Evolutionary conservation across 2,113 vertebrate genomes (phyloP), one percentile per base, ranked within the genome.

Genomic region (Irena cyanogastra): DNA sequence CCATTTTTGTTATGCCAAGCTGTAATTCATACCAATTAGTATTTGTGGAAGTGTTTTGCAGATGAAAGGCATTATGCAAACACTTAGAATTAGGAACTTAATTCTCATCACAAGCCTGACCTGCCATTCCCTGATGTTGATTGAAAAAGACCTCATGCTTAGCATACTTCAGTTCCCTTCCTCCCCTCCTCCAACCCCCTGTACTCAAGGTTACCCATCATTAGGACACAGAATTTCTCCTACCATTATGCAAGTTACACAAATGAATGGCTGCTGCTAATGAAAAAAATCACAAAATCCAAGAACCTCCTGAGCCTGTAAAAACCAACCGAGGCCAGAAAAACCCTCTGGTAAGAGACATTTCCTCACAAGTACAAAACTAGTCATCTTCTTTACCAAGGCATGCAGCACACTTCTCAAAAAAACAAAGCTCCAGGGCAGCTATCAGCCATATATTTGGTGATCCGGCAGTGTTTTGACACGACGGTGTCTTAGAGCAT

Each of bases 61-160:
- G 78, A 90, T 72, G 70, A 94, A 93, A 94, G 63, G 70, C 78
- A 90, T 93, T 94, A 96, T 56, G 78, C 71, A 93, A 95, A 89
- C 63, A 75, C 85, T 93, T 41, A 66, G 93, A 91, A 95, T 95
- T 95, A 94, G 74, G 87, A 91, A 79, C 57, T 85, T 95, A 94
- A 96, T 95, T 97, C 91, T 90, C 91, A 83, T 94, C 94, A 96
- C 89, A 96, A 96, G 91, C 78, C 84, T 93, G 95, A 91, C 87
- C 89, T 95, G 87, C 78, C 31, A 83, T 87, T 87, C 90, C 87
- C 75, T 50, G 54, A 72, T 37, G 84, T 65, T 89, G 81, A 79
- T 74, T 87, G 56, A 83, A 76, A 91, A 65, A 77, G 84, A 61
- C 75, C 71, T 93, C 83, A 83, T 78, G 76, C 63, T 74, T 86